These are phyloP conservation scores for Mormyrus lacerda DNA, from an alignment of 2,113 vertebrate genomes.

Conservation along the genomic window DNA sequence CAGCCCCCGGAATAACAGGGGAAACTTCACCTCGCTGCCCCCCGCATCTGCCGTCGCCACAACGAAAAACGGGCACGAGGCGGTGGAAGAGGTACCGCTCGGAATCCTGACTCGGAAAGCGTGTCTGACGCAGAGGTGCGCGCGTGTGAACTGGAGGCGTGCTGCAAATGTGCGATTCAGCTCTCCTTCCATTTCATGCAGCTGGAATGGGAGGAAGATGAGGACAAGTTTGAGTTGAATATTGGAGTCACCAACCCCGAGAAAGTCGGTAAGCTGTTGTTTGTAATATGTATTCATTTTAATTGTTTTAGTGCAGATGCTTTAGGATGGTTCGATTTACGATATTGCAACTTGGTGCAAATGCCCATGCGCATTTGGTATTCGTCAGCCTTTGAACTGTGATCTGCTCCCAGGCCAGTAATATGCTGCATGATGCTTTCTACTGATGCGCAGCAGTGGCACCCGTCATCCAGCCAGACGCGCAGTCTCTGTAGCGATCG, in stretches of 20 bases:
- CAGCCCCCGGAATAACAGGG: conserved; percentile 69
- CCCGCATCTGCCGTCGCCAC: conserved; percentile 50
- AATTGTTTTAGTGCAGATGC: background rate
- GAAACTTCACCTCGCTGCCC: conserved; percentile 61
- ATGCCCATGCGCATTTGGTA: background rate
- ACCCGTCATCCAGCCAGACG: background rate
- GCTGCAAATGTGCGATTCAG: background rate
- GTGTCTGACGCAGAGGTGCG: background rate
- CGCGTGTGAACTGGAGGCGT: background rate
- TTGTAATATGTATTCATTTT: background rate
- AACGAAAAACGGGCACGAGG: conserved; percentile 52
- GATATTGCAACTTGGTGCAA: background rate
- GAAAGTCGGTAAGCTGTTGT: conserved; percentile 81
- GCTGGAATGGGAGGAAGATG: conserved; percentile 78
- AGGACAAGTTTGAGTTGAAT: conserved; percentile 81
- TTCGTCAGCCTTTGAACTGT: background rate
- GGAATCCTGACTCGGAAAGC: background rate
- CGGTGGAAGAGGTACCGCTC: conserved; percentile 73
- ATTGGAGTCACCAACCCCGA: conserved; percentile 88
- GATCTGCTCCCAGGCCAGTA: background rate
- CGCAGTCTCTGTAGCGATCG: background rate
- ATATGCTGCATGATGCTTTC: background rate
- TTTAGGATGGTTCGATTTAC: background rate
- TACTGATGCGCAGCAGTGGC: background rate
- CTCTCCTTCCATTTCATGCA: conserved; percentile 30